These are phyloP conservation scores for Origma solitaria DNA, from an alignment of 2,113 vertebrate genomes.

Conservation along the genomic window DNA sequence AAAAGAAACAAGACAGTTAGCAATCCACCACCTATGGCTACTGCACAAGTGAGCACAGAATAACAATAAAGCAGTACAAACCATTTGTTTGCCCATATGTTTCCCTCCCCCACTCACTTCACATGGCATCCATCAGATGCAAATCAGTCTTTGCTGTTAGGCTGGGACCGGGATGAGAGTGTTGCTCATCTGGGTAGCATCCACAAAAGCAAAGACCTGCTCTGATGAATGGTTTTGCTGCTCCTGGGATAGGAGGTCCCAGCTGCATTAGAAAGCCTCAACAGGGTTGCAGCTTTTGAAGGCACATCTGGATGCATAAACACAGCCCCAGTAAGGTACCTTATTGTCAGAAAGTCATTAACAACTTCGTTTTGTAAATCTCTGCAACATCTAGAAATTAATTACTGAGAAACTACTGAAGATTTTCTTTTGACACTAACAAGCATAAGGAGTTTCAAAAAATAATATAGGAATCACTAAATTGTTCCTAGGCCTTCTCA, in stretches of 20 bases:
- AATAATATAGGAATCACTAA: not conserved
- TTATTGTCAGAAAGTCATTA: not conserved
- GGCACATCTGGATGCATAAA: not conserved
- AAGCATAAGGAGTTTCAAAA: not conserved
- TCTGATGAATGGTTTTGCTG: not conserved
- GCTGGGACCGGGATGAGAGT: not conserved
- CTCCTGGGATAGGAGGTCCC: not conserved
- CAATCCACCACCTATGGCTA: not conserved
- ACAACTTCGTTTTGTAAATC: not conserved
- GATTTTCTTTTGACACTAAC: not conserved
- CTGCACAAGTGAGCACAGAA: not conserved
- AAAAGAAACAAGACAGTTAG: slow-evolving; percentile 1
- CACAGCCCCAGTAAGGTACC: accelerated
- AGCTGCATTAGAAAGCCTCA: not conserved
- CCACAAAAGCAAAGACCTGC: not conserved
- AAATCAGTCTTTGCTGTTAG: not conserved
- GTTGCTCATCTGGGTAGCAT: not conserved
- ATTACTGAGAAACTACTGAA: not conserved
- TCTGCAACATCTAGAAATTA: not conserved
- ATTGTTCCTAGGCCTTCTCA: not conserved
- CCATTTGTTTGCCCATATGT: not conserved
- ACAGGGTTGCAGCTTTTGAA: not conserved
- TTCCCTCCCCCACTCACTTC: not conserved
- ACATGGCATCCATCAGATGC: not conserved
- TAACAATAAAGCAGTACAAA: not conserved